Percentiles rank a stretch among this genome's conserved stretches.
phyloP scores from a whole-genome alignment of 1,140 invertebrate genomes.

The Neodiprion lecontei region DNA sequence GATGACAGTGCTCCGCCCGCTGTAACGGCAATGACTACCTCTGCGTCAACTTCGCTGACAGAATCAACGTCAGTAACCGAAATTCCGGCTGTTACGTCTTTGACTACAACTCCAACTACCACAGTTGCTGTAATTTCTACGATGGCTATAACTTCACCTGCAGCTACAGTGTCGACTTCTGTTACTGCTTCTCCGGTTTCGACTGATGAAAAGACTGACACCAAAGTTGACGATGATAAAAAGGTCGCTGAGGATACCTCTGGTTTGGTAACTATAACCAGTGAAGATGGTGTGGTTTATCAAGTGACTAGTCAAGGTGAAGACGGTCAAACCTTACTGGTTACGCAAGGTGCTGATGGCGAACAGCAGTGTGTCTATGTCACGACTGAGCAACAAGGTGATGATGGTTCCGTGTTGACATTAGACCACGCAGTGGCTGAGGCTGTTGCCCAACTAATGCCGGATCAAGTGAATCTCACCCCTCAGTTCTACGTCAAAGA shows the following conservation, averaged over 20 bases:
- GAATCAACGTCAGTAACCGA: constrained; percentile 26
- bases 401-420: constrained; percentile 68
- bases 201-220: constrained; percentile 26
- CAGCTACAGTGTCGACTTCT: constrained; percentile 14
- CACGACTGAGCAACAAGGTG: constrained; percentile 68
- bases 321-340: constrained; percentile 74
- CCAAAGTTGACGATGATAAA: constrained; percentile 38
- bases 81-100: constrained; percentile 22
- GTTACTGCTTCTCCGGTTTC: constrained; percentile 9
- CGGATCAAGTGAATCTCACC: constrained; percentile 54
- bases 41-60: constrained; percentile 15
- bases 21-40: neutral
- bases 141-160: neutral
- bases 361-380: constrained; percentile 76
- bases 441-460: constrained; percentile 62
- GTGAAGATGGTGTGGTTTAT: constrained; percentile 64
- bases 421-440: constrained; percentile 70
- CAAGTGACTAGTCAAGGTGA: constrained; percentile 79
- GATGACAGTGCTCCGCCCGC: constrained; percentile 42
- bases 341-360: constrained; percentile 72
- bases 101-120: constrained; percentile 13
- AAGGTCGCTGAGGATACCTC: constrained; percentile 42
- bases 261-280: constrained; percentile 62
- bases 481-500: constrained; percentile 67
- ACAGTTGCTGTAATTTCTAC: constrained; percentile 30